phyloP scores from a whole-genome alignment of 2,888 invertebrate species.

The Griposia aprilina region DNA sequence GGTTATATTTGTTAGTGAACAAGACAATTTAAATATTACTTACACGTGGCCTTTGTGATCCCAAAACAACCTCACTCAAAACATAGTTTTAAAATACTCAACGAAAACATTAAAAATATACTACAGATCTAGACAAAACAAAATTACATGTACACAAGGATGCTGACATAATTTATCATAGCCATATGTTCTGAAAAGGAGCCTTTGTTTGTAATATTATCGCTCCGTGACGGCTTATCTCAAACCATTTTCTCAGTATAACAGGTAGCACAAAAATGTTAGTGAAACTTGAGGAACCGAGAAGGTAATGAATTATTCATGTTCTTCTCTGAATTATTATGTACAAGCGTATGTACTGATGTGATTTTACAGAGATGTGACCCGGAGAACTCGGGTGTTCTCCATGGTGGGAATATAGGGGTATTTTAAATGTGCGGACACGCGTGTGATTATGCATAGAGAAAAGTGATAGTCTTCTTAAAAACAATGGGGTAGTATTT shows the following conservation, averaged over 20 bases:
- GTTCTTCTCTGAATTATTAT: slow-evolving; percentile 58
- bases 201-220: slow-evolving; percentile 50
- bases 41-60: background rate
- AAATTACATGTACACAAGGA: slow-evolving; percentile 3
- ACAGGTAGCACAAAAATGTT: slow-evolving; percentile 58
- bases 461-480: background rate
- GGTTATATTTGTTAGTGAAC: background rate
- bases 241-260: slow-evolving; percentile 41
- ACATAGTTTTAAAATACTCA: slow-evolving; percentile 1
- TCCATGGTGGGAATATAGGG: slow-evolving; percentile 27
- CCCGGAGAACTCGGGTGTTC: slow-evolving; percentile 19
- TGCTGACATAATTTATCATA: slow-evolving; percentile 44
- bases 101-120: background rate
- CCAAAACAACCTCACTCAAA: background rate
- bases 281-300: slow-evolving; percentile 54
- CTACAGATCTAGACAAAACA: slow-evolving; percentile 9
- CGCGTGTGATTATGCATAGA: slow-evolving; percentile 21
- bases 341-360: slow-evolving; percentile 60
- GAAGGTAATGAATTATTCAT: slow-evolving; percentile 65
- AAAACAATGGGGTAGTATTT: background rate
- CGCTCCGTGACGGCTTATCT: slow-evolving; percentile 32
- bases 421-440: background rate
- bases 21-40: background rate
- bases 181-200: slow-evolving; percentile 33
- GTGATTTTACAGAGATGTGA: slow-evolving; percentile 59